Evolutionary conservation across 2,113 vertebrate species (phyloP).

Genomic region (Arenaria interpres): DNA sequence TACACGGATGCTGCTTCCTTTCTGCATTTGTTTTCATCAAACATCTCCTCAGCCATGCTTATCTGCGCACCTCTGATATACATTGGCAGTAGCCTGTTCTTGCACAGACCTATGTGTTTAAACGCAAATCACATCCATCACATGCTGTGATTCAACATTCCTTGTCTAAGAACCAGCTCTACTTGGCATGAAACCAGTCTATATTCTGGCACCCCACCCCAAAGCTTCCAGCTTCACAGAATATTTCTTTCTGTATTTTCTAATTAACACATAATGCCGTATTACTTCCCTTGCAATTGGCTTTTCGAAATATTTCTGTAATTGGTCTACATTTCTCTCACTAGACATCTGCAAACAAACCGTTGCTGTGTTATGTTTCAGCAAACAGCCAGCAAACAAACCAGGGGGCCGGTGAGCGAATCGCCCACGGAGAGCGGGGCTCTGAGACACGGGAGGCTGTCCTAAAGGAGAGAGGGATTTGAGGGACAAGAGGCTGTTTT

Average conservation of each 20-base stretch:
- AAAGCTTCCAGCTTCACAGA: neutral
- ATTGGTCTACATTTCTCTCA: neutral
- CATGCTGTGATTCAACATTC: neutral
- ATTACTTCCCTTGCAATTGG: neutral
- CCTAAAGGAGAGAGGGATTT: neutral
- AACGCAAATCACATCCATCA: neutral
- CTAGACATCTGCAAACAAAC: neutral
- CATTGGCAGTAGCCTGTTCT: neutral
- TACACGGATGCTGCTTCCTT: neutral
- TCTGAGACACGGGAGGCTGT: rapidly evolving
- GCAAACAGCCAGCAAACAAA: neutral
- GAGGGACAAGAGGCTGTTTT: neutral
- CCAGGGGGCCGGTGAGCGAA: neutral
- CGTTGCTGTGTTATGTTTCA: neutral
- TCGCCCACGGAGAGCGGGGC: rapidly evolving
- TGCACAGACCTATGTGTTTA: neutral
- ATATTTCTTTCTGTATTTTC: neutral
- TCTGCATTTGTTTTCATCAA: neutral
- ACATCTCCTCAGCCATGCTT: neutral
- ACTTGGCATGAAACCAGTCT: neutral
- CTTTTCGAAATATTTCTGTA: neutral
- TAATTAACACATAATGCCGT: neutral
- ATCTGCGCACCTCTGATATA: neutral
- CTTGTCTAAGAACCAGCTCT: neutral
- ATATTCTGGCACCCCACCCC: neutral